A percentile compares a stretch with the other conserved stretches of the same genome.
Conservation (phyloP, 2,888 invertebrate genomes). For the Mimumesa dahlbomi region DNA sequence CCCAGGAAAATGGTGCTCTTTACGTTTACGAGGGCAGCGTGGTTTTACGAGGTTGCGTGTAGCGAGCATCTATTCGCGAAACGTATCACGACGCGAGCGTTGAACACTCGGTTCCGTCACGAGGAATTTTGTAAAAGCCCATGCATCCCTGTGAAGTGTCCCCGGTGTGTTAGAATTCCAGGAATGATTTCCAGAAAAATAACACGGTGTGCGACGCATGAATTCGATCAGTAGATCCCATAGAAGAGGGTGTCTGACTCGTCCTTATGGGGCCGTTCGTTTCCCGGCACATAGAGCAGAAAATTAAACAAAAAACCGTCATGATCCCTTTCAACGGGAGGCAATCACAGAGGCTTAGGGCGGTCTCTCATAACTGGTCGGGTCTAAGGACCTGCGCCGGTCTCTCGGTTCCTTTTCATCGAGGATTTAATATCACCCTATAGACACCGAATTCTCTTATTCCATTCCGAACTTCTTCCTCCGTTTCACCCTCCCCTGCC, state of each 20-base stretch:
- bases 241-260: constrained; percentile 9
- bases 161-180: too few species aligned
- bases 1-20: too few species aligned
- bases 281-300: constrained; percentile 45
- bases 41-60: too few species aligned
- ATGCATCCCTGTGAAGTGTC: too few species aligned
- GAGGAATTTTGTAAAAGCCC: too few species aligned
- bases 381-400: constrained; percentile 47
- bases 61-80: too few species aligned
- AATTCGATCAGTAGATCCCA: too few species aligned
- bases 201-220: too few species aligned
- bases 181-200: too few species aligned
- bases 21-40: too few species aligned
- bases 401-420: constrained; percentile 66
- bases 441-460: constrained; percentile 53
- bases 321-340: constrained; percentile 64
- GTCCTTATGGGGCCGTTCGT: constrained; percentile 1
- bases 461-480: constrained; percentile 29
- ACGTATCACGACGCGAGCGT: too few species aligned
- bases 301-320: constrained; percentile 71
- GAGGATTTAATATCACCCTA: constrained; percentile 70
- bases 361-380: constrained; percentile 60
- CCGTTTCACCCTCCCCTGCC: constrained; percentile 29
- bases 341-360: constrained; percentile 70
- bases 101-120: too few species aligned